Evolutionary conservation across 2,888 invertebrate species (phyloP), one percentile per base, ranked within the genome.

Genomic region (Platycheirus albimanus): DNA sequence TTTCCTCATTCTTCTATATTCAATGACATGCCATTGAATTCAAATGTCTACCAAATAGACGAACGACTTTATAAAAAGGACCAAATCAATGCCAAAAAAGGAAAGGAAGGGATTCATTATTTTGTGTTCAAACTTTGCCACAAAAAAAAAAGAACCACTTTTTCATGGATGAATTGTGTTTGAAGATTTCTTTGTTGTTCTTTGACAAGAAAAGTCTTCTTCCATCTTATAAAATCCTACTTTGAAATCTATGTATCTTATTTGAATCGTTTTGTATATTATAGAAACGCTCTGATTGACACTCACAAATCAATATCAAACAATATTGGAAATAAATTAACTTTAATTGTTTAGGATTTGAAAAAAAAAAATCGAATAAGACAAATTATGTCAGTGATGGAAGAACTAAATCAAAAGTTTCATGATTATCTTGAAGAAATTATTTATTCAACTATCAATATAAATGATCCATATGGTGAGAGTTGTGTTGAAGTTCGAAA

Each of bases 381-480:
- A 70, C 17, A 51, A 76, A 61, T 43, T 19, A 61, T 78, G 66
- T 41, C 76, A n/a, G n/a, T n/a, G 1, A 7, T 83, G 17, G 49
- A 74, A 10, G 61, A 66, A 41, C 13, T 84, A 58, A 85, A 85
- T 77, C 63, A 41, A 13, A 51, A 80, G 19, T 85, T 85, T 58
- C 28, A 8, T n/a, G 56, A 52, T 10, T 63, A 69, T 36, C 54
- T 85, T 7, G 79, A 84, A 38, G 85, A 85, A 8, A 78, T 85
- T 19, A 77, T 85, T 77, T 85, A 85, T 41, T 58, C 72, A 13
- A 56, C 43, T 19, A 61, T 64, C 13, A 74, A 71, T 41, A 61
- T 85, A 36, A 38, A 78, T 11, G 71, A 80, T 71, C 51, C 85
- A 7, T 80, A 74, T 15, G 85, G 85, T 85, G n/a, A n/a, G n/a